Evolutionary conservation across 2,113 vertebrate species (phyloP).

Genomic region (Heterochromis multidens): DNA sequence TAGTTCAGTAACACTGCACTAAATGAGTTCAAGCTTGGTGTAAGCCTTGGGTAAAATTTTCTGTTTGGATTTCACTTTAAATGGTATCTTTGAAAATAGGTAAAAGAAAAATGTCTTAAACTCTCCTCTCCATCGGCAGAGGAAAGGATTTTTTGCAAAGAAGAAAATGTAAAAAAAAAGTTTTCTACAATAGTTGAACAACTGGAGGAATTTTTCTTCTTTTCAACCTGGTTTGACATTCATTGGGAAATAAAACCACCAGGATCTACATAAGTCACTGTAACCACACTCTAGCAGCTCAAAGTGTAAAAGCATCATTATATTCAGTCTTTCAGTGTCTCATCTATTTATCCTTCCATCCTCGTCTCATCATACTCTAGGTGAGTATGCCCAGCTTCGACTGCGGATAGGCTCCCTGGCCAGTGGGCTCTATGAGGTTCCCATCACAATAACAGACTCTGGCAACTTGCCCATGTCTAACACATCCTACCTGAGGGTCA

Average conservation of each 20-base stretch:
- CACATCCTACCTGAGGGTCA: slow-evolving; percentile 88
- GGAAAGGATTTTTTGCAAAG: not conserved
- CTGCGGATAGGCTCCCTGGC: slow-evolving; percentile 86
- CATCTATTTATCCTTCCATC: not conserved
- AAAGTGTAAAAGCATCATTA: too few relatives aligned
- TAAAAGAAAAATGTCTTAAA: not conserved
- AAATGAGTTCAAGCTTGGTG: not conserved
- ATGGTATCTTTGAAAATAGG: not conserved
- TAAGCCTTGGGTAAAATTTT: not conserved
- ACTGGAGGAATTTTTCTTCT: not conserved
- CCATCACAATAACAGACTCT: slow-evolving; percentile 94
- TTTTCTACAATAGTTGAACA: not conserved
- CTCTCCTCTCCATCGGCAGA: not conserved
- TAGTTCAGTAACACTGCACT: not conserved
- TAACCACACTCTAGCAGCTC: not conserved
- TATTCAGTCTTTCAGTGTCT: not conserved
- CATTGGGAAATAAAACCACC: not conserved
- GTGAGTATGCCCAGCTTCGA: slow-evolving; percentile 88
- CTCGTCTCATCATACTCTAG: slow-evolving; percentile 57
- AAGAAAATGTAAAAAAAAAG: not conserved
- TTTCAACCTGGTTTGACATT: not conserved
- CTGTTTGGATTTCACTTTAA: not conserved
- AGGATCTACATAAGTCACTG: not conserved
- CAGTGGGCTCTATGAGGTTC: slow-evolving; percentile 90
- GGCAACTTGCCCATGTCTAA: slow-evolving; percentile 93